phyloP scores from a whole-genome alignment of 2,797 vertebrate species.

The Anas acuta region DNA sequence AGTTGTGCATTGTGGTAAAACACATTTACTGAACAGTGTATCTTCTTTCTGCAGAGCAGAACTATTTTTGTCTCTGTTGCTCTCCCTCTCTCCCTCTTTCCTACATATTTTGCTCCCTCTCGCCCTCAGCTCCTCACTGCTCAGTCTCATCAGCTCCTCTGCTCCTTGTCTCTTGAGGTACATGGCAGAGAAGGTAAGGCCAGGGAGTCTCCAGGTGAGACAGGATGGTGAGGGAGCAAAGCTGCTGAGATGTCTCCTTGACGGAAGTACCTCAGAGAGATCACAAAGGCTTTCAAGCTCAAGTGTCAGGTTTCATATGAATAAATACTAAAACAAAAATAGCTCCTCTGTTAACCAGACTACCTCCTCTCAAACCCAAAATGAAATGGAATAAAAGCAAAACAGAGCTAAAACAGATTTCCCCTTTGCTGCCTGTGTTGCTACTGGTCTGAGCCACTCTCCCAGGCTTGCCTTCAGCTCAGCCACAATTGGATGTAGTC shows the following conservation, averaged over 20 bases:
- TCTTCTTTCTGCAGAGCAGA: neutral
- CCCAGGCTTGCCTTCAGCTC: neutral
- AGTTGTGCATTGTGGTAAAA: neutral
- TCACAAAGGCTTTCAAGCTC: neutral
- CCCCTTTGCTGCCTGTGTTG: fast-evolving
- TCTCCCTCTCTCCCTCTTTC: neutral
- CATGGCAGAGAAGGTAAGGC: neutral
- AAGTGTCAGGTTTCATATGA: neutral
- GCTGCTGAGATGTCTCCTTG: neutral
- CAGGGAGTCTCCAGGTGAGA: neutral
- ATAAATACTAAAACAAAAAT: neutral
- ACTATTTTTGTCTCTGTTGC: neutral
- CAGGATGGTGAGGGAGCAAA: neutral
- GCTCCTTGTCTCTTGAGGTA: neutral
- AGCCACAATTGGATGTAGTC: neutral
- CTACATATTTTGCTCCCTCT: neutral
- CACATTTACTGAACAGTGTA: neutral
- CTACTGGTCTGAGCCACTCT: fast-evolving
- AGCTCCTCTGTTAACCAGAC: neutral
- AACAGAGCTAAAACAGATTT: neutral
- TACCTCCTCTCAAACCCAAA: fast-evolving
- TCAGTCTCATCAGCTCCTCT: neutral
- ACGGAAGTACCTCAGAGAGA: neutral
- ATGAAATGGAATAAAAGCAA: neutral
- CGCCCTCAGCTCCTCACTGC: neutral